phyloP scores from a whole-genome alignment of 1,140 invertebrate genomes.

The Oryctes rhinoceros region DNA sequence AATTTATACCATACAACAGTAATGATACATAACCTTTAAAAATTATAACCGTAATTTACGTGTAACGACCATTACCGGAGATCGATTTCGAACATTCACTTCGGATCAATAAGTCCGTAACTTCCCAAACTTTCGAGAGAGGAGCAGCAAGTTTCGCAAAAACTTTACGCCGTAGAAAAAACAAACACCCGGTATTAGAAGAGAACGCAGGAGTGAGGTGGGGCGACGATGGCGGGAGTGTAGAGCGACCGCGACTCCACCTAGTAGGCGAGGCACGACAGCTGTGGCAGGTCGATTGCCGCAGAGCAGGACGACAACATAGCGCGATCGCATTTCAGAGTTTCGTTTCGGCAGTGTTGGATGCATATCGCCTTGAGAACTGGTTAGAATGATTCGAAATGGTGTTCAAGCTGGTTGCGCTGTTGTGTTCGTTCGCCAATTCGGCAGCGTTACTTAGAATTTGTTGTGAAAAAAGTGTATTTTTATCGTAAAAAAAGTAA shows the following conservation, averaged over 20 bases:
- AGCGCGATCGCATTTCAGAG: conserved; percentile 21
- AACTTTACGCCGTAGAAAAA: neutral
- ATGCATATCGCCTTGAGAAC: neutral
- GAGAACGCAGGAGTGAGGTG: neutral
- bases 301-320: conserved; percentile 1
- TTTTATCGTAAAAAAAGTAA: no score
- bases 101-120: neutral
- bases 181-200: conserved; percentile 16
- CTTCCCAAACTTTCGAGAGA: conserved; percentile 7
- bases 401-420: neutral
- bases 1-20: no score
- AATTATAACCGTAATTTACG: neutral
- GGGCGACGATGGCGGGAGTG: neutral
- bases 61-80: neutral
- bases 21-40: no score
- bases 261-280: conserved; percentile 20
- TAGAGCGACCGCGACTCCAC: neutral
- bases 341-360: conserved; percentile 3
- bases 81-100: conserved; percentile 16
- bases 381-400: conserved; percentile 1
- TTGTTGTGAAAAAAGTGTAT: no score
- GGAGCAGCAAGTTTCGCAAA: neutral
- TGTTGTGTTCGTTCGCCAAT: neutral
- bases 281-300: neutral
- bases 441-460: no score